Percentiles rank a stretch among this genome's conserved stretches.
Conservation (phyloP, 2,797 vertebrate species). For the Sebastes jordani region DNA sequence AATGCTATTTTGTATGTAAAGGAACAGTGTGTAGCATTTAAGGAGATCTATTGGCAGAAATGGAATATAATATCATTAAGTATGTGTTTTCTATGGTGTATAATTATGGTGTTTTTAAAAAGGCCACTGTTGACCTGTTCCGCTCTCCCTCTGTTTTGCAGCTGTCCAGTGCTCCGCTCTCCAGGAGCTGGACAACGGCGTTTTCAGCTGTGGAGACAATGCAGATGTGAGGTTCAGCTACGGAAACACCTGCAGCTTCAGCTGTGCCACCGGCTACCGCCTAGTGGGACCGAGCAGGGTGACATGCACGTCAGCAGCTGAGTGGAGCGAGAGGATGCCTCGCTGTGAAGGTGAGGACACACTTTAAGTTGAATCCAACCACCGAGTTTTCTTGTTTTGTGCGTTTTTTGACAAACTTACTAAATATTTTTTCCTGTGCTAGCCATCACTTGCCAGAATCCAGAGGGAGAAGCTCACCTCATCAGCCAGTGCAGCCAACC, state of each 20-base stretch:
- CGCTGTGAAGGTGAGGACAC: slow-evolving; percentile 77
- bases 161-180: slow-evolving; percentile 68
- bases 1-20: not conserved
- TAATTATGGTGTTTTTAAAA: not conserved
- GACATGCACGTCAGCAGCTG: slow-evolving; percentile 76
- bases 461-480: slow-evolving; percentile 47
- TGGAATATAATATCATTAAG: too few species aligned
- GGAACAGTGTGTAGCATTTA: too few species aligned
- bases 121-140: not conserved
- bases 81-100: too few species aligned
- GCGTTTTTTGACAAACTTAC: not conserved
- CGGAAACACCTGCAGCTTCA: slow-evolving; percentile 79
- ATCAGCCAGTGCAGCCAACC: slow-evolving; percentile 63
- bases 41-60: too few species aligned
- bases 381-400: not conserved
- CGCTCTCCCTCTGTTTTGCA: slow-evolving; percentile 36
- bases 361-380: not conserved
- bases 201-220: slow-evolving; percentile 70
- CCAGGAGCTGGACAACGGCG: slow-evolving; percentile 46
- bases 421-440: not conserved
- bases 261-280: slow-evolving; percentile 73
- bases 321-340: slow-evolving; percentile 77
- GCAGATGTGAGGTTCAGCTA: slow-evolving; percentile 64
- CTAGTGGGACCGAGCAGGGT: slow-evolving; percentile 68
- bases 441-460: slow-evolving; percentile 66